phyloP scores from a whole-genome alignment of 2,888 invertebrate genomes.

The Calameuta filiformis region DNA sequence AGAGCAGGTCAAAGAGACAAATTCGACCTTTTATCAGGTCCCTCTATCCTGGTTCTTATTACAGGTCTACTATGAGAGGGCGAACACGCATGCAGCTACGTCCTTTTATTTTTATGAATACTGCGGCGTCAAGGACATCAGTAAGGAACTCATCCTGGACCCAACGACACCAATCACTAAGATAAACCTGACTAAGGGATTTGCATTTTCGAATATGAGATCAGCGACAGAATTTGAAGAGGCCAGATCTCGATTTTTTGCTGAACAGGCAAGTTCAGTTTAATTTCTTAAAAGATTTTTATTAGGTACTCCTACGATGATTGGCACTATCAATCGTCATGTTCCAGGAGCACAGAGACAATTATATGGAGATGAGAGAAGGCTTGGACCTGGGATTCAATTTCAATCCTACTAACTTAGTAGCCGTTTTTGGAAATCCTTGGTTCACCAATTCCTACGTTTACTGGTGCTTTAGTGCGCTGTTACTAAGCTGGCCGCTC shows the following conservation, averaged over 20 bases:
- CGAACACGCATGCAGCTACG: slow-evolving; percentile 83
- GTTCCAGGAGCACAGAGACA: slow-evolving; percentile 76
- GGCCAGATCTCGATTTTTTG: slow-evolving; percentile 81
- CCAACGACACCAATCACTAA: slow-evolving; percentile 79
- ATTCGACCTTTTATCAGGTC: not conserved
- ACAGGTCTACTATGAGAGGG: slow-evolving; percentile 84
- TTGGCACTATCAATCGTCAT: not conserved
- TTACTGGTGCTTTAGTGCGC: slow-evolving; percentile 80
- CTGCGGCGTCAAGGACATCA: slow-evolving; percentile 82
- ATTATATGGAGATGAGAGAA: slow-evolving; percentile 88
- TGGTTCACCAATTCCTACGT: slow-evolving; percentile 78
- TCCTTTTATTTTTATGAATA: slow-evolving; percentile 82
- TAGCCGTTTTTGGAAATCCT: slow-evolving; percentile 66
- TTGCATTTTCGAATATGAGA: slow-evolving; percentile 83
- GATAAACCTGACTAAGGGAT: slow-evolving; percentile 81
- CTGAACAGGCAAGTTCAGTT: slow-evolving; percentile 70
- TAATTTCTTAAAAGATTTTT: not conserved
- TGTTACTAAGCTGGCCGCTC: slow-evolving; percentile 86
- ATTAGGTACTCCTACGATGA: not conserved
- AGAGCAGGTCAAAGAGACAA: not conserved
- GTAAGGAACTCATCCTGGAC: slow-evolving; percentile 75
- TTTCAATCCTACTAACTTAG: slow-evolving; percentile 56
- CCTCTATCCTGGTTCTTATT: slow-evolving; percentile 14
- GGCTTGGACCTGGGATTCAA: slow-evolving; percentile 76
- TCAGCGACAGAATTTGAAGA: slow-evolving; percentile 86